Base-by-base conservation (phyloP, 37 sponge, comb jelly and placozoan genomes). In the Halichondria panicea region DNA sequence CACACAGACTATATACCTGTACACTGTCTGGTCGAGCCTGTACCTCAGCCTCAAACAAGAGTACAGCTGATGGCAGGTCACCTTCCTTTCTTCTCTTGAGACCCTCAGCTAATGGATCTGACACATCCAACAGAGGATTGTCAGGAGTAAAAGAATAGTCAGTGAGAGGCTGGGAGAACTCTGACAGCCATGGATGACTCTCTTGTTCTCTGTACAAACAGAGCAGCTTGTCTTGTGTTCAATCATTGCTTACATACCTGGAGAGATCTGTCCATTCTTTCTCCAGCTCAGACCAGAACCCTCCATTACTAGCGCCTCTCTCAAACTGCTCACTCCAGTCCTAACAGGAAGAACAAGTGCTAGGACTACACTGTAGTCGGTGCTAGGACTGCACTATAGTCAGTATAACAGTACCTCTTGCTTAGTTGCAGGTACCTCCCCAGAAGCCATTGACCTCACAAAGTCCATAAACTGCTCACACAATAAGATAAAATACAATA, bases 41-140 rank as follows among this genome's bases (percentile, higher is more conserved):
- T 12, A 85, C 80, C 41, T 81, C 89, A 33, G 90, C 93, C 59
- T 92, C 93, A 81, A 92, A 92, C 25, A 84, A 71, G 24, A 92
- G 86, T 31, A 92, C 87, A 27, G 93, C 93, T 59, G 60, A 58
- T 22, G 93, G 81, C 22, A 92, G 78, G 57, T 92, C 86, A 5
- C 93, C 93, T 57, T 92, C 90, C 39, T 74, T 60, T 35, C 88
- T 78, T 59, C 74, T 79, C 33, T 55, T 55, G 41, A 89, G 71
- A 11, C 93, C 93, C 45, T 92, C 86, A 73, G 88, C 82, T n/a
- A 84, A 74, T 15, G 93, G 75, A 15, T 92, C 41, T 13, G 54
- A 41, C 13, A 67, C 40, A 1, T 58, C 70, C 38, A 34, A 24
- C n/a, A 84, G 46, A 4, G 81, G 91, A 52, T 92, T 92, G 43